phyloP scores from a whole-genome alignment of 2,113 vertebrate genomes.

The Oryzias celebensis region DNA sequence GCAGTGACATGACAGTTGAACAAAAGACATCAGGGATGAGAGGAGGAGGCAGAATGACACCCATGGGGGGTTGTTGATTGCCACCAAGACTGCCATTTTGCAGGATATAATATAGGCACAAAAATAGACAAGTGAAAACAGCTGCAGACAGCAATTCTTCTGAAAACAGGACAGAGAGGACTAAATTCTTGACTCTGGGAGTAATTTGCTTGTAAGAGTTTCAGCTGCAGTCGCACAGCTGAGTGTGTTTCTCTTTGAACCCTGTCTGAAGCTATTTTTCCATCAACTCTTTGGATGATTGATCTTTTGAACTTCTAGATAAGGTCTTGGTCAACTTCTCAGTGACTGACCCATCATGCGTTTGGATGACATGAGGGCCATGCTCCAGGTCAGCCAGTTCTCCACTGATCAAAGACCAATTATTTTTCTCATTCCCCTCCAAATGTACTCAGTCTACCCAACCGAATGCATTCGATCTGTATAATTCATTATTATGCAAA shows the following conservation, averaged over 20 bases:
- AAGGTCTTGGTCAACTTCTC: slow-evolving; percentile 25
- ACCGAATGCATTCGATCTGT: too few relatives aligned
- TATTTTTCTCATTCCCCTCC: slow-evolving; percentile 6
- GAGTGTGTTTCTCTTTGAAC: slow-evolving; percentile 10
- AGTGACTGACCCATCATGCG: slow-evolving; percentile 22
- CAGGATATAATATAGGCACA: slow-evolving; percentile 34
- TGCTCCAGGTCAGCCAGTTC: slow-evolving; percentile 4
- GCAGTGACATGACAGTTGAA: slow-evolving; percentile 46
- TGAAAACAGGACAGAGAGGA: slow-evolving; percentile 23
- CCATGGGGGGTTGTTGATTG: slow-evolving; percentile 42
- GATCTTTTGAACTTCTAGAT: slow-evolving; percentile 36
- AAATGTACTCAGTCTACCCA: slow-evolving; percentile 4
- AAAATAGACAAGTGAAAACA: slow-evolving; percentile 47
- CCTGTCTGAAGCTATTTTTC: slow-evolving; percentile 23
- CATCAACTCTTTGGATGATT: slow-evolving; percentile 27
- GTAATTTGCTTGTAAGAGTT: slow-evolving; percentile 16
- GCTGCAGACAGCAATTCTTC: slow-evolving; percentile 44
- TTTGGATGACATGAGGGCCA: background rate
- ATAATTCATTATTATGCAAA: too few relatives aligned
- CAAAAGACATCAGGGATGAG: slow-evolving; percentile 52
- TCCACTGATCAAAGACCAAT: slow-evolving; percentile 36
- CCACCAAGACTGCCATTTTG: slow-evolving; percentile 65
- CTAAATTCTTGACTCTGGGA: slow-evolving; percentile 14
- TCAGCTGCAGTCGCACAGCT: slow-evolving; percentile 27
- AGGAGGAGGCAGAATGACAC: slow-evolving; percentile 53